phyloP scores from a whole-genome alignment of 2,797 vertebrate genomes.

The Phaenicophaeus curvirostris region DNA sequence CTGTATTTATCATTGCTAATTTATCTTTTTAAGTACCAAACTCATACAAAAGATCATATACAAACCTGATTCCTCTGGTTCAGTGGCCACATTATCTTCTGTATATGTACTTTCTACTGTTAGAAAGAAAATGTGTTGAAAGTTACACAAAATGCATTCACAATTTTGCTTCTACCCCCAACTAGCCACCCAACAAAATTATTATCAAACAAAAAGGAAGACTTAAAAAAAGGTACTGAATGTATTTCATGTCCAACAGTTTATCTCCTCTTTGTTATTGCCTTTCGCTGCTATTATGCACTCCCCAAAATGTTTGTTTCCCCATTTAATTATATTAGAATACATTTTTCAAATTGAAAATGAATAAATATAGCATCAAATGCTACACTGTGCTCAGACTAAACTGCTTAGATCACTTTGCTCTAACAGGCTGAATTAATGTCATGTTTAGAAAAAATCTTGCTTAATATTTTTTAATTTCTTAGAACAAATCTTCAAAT shows the following conservation, averaged over 20 bases:
- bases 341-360: neutral
- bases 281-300: neutral
- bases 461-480: neutral
- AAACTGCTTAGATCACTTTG: neutral
- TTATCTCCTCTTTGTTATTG: neutral
- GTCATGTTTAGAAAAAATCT: neutral
- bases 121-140: neutral
- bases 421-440: neutral
- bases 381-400: neutral
- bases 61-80: conserved; percentile 58
- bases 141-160: neutral
- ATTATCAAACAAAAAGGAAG: neutral
- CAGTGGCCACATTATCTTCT: conserved; percentile 1
- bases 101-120: neutral
- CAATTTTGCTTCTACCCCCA: neutral
- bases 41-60: neutral
- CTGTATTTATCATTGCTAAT: neutral
- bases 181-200: neutral
- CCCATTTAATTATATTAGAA: neutral
- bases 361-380: neutral
- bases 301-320: neutral
- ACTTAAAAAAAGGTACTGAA: neutral
- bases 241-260: neutral
- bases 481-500: neutral
- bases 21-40: neutral